These are phyloP conservation scores for Dynastes tityus DNA, from an alignment of 2,888 invertebrate genomes.

Conservation along the genomic window DNA sequence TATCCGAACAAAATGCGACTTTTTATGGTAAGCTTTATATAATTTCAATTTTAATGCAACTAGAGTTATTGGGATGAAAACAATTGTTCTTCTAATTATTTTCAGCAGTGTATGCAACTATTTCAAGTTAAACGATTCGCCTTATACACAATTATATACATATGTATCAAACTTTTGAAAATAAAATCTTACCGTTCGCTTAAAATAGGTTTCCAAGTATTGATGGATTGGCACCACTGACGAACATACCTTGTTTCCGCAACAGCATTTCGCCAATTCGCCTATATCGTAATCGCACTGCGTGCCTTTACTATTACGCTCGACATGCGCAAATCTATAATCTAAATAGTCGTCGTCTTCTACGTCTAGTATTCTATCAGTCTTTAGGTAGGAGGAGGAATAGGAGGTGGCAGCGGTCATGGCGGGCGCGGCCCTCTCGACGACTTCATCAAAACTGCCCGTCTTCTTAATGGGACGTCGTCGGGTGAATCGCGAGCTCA, in stretches of 20 bases:
- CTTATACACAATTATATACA: too few relatives aligned
- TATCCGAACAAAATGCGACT: too few relatives aligned
- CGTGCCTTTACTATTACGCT: slow-evolving; percentile 37
- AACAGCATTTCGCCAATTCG: slow-evolving; percentile 61
- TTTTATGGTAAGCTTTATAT: too few relatives aligned
- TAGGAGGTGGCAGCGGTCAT: background rate
- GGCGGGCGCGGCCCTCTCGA: slow-evolving; percentile 37
- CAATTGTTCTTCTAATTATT: too few relatives aligned
- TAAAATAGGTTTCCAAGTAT: slow-evolving; percentile 69
- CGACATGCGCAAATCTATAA: slow-evolving; percentile 5
- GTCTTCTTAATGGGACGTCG: slow-evolving; percentile 43
- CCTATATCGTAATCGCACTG: slow-evolving; percentile 20
- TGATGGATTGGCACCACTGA: slow-evolving; percentile 68
- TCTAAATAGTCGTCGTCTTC: slow-evolving; percentile 15
- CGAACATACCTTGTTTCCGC: slow-evolving; percentile 62
- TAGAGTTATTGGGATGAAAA: too few relatives aligned
- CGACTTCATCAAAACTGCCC: slow-evolving; percentile 53
- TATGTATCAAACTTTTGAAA: slow-evolving; percentile 20
- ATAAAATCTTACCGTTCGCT: slow-evolving; percentile 64
- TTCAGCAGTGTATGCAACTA: too few relatives aligned
- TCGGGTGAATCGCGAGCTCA: slow-evolving; percentile 49
- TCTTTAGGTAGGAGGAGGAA: slow-evolving; percentile 23
- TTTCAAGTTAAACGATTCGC: too few relatives aligned
- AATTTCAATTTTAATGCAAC: too few relatives aligned
- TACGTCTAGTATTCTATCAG: slow-evolving; percentile 27